Base-by-base conservation (phyloP, 2,797 vertebrate species). In the Characodon lateralis region DNA sequence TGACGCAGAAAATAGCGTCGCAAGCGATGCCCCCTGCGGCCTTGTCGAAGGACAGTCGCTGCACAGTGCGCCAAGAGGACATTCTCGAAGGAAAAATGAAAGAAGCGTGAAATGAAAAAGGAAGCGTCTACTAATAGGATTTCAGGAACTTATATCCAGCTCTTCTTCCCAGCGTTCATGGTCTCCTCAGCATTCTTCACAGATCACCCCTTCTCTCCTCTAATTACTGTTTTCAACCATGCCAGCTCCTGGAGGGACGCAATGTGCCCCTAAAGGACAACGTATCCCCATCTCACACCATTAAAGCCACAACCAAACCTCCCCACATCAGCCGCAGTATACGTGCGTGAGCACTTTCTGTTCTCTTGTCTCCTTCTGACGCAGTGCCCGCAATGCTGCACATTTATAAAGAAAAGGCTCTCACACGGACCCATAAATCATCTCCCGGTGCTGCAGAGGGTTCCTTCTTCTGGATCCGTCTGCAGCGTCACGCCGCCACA, bases 1-100 rank as follows among this genome's bases (percentile, higher is more conserved):
- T 95, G 93, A 96, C 94, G 95, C 94, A 94, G 92, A 26, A 93
- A 75, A 82, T 80, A 81, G 89, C 39, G 88, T 92, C 81, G 84
- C 79, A 77, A 86, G 80, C 88, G 73, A 87, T 91, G 86, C 92
- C 84, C 90, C 93, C 89, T 85, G 89, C 88, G 89, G 92, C 90
- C 91, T 89, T 89, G 85, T 81, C 85, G 81, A 86, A 92, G 91
- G 93, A 91, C 91, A 92, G 87, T 87, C 1, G 73, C 87, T 77
- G 9, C 20, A 65, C 82, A 55, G 76, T 88, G 83, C 82, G 77
- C 84, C 83, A 90, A 74, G 65, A 80, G 46, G 70, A 84, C 79
- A 85, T 83, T 66, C 26, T 55, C 50, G 20, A 31, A 31, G 12
- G 13, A 76, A 43, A 70, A 1, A 65, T 7, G 61, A 73, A 71